Evolutionary conservation across 2,888 invertebrate species (phyloP), one percentile per base, ranked within the genome.

Genomic region (Drosophila hamatofila): DNA sequence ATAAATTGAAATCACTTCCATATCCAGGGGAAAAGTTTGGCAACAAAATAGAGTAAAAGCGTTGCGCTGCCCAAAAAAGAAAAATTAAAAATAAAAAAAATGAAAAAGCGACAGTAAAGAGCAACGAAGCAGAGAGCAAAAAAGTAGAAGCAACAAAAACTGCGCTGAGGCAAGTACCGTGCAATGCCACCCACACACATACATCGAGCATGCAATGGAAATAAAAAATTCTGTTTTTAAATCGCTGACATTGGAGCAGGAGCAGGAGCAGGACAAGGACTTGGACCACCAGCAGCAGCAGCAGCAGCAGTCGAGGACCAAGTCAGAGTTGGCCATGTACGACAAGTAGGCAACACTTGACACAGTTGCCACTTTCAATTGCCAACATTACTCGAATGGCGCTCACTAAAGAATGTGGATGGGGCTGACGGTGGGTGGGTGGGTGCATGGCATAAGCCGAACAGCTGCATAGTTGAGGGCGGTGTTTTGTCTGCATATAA

Each of bases 1-100:
- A 91, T 91, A 91, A 91, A 91, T 91, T 91, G 91, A 91, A 91
- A 91, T 91, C 91, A 90, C 90, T 90, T 90, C 90, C 90, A 90
- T 83, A 89, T 84, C 87, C 91, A 85, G 81, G 68, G 78, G 78
- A 80, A 85, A 87, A 88, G 87, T 90, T 88, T 81, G 80, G 79
- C 84, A 78, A 83, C 83, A 81, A 87, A 86, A 83, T 81, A 75
- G 75, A 78, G 78, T 72, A 85, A 82, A 80, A 76, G 62, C 54
- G 41, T 63, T 61, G 51, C 68, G 57, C 48, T 59, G 52, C 58
- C 67, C 55, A 46, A 63, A 65, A 69, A 76, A 72, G 68, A 42
- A 52, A 35, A 30, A 66, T 21, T 48, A 27, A 54, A 33, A 39
- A 21, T n/a, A 52, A 18, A 60, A 54, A 75, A 54, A 8, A 30